These are phyloP conservation scores for Holcopasites calliopsidis DNA, from an alignment of 1,140 invertebrate genomes.

Conservation along the genomic window DNA sequence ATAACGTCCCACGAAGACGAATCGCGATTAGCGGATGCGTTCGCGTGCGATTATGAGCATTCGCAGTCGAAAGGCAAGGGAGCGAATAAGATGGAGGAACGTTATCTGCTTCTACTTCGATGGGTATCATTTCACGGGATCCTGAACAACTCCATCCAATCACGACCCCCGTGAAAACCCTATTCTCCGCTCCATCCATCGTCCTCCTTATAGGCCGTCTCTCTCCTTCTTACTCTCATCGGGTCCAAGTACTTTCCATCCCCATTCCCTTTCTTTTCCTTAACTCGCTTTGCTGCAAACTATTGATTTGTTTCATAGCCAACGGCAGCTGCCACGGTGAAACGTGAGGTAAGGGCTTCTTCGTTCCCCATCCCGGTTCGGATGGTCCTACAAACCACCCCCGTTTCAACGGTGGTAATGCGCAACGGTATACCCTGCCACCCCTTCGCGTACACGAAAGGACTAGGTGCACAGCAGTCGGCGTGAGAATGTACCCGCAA, in stretches of 20 bases:
- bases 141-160: slow-evolving; percentile 66
- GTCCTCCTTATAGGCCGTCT: neutral
- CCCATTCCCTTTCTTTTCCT: slow-evolving; percentile 30
- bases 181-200: neutral
- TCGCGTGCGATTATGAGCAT: slow-evolving; percentile 54
- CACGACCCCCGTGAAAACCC: slow-evolving; percentile 54
- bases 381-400: slow-evolving; percentile 50
- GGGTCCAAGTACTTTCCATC: neutral
- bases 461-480: slow-evolving; percentile 17
- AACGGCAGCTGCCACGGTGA: slow-evolving; percentile 53
- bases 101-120: slow-evolving; percentile 68
- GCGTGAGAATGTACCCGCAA: slow-evolving; percentile 42
- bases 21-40: slow-evolving; percentile 20
- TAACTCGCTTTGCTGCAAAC: slow-evolving; percentile 57
- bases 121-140: slow-evolving; percentile 70
- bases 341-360: slow-evolving; percentile 73
- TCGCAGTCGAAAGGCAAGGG: slow-evolving; percentile 54
- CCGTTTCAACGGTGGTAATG: slow-evolving; percentile 56
- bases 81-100: slow-evolving; percentile 56
- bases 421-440: slow-evolving; percentile 31
- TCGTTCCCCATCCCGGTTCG: slow-evolving; percentile 43
- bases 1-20: slow-evolving; percentile 33
- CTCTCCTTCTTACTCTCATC: neutral
- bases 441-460: slow-evolving; percentile 16
- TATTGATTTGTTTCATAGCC: slow-evolving; percentile 74